Percentiles rank a stretch among this genome's conserved stretches.
These are phyloP conservation scores for Prochilodus magdalenae DNA, from an alignment of 2,113 vertebrate species.

Conservation along the genomic window DNA sequence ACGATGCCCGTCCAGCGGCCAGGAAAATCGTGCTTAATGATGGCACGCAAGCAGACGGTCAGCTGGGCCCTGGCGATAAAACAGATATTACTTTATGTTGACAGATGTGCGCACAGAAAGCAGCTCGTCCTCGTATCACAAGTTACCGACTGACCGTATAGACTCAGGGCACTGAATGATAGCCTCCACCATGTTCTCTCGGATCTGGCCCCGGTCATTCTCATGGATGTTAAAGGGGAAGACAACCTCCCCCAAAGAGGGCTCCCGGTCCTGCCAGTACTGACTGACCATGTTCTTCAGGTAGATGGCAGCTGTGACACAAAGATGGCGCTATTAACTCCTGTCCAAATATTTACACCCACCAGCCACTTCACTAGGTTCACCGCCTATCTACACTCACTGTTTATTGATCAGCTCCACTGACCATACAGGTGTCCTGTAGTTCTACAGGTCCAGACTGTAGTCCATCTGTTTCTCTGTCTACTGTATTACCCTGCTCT, in stretches of 20 bases:
- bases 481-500: too few relatives aligned
- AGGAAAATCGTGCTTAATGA: slow-evolving; percentile 97
- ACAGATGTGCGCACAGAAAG: background rate
- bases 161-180: slow-evolving; percentile 95
- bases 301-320: slow-evolving; percentile 90
- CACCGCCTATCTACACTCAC: too few relatives aligned
- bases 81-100: background rate
- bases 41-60: slow-evolving; percentile 92
- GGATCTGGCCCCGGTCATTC: slow-evolving; percentile 94
- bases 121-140: background rate
- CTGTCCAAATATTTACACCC: background rate
- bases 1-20: slow-evolving; percentile 94
- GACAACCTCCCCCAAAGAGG: slow-evolving; percentile 84
- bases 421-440: too few relatives aligned
- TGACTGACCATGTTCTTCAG: slow-evolving; percentile 99
- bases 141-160: slow-evolving; percentile 82
- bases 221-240: slow-evolving; percentile 98
- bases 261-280: slow-evolving; percentile 96
- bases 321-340: background rate
- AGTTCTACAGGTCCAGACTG: too few relatives aligned
- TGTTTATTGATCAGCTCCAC: too few relatives aligned
- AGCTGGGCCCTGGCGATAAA: slow-evolving; percentile 84
- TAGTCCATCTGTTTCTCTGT: too few relatives aligned
- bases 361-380: too few relatives aligned
- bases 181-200: slow-evolving; percentile 93